phyloP scores from a whole-genome alignment of 1,140 invertebrate species.

The Stegodyphus mimosarum region DNA sequence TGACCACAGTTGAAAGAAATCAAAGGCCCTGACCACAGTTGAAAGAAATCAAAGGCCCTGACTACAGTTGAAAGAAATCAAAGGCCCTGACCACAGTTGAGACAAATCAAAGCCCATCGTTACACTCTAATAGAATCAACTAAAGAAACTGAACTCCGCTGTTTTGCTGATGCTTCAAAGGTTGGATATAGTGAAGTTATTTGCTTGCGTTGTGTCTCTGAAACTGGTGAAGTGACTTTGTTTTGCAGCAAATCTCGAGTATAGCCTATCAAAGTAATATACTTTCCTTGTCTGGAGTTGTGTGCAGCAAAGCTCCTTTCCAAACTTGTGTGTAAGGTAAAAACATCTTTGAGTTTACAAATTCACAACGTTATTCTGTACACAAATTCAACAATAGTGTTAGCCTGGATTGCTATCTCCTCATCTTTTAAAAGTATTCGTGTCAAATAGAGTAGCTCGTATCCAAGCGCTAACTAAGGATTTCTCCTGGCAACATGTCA shows the following conservation, averaged over 20 bases:
- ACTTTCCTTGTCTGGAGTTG: conserved; percentile 35
- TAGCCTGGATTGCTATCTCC: neutral
- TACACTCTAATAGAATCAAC: neutral
- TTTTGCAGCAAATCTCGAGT: conserved; percentile 45
- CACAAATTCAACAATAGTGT: neutral
- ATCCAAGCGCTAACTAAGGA: neutral
- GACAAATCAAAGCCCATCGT: neutral
- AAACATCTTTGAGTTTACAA: neutral
- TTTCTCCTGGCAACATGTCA: no score
- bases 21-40: no score
- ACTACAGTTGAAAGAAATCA: no score
- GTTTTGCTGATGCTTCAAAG: conserved; percentile 56
- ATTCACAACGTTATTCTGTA: neutral
- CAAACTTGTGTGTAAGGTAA: conserved; percentile 17
- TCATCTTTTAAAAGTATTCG: neutral
- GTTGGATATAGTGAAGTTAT: conserved; percentile 42
- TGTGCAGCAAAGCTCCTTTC: conserved; percentile 15
- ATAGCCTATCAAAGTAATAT: conserved; percentile 39
- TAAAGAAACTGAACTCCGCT: conserved; percentile 8
- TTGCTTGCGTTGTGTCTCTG: conserved; percentile 6
- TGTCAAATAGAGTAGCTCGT: neutral
- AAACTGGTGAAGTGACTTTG: conserved; percentile 2
- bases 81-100: no score
- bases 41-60: no score
- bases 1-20: no score